Conservation (phyloP, 2,888 invertebrate genomes). For the Apamea anceps region DNA sequence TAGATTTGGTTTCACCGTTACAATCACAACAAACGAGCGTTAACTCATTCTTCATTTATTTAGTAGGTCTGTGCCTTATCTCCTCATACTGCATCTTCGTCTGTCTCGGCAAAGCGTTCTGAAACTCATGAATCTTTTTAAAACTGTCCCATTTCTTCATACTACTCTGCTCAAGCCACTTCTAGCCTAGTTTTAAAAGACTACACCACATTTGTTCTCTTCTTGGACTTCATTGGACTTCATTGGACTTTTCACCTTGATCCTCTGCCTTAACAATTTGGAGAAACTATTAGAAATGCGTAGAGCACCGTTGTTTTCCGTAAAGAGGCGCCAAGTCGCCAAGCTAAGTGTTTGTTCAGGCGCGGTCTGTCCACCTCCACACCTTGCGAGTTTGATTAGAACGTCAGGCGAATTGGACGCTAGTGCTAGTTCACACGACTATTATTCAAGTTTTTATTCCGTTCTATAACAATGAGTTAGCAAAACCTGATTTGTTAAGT, state of each 20-base stretch:
- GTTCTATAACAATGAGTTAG: conserved; percentile 38
- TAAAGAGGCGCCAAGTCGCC: conserved; percentile 17
- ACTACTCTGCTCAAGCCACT: not conserved
- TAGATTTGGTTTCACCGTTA: conserved; percentile 32
- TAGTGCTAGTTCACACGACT: conserved; percentile 53
- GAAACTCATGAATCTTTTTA: not conserved
- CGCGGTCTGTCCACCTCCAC: conserved; percentile 31
- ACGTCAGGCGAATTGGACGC: conserved; percentile 29
- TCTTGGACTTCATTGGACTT: not conserved
- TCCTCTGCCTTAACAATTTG: conserved; percentile 2
- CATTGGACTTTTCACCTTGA: not conserved
- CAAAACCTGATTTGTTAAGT: conserved; percentile 34
- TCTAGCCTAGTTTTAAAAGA: not conserved
- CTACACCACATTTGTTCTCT: not conserved
- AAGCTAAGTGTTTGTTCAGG: conserved; percentile 40
- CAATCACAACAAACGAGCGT: conserved; percentile 5
- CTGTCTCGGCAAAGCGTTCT: not conserved
- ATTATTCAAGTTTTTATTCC: conserved; percentile 37
- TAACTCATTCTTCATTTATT: not conserved
- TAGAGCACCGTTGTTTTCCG: conserved; percentile 41
- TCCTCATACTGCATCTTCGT: not conserved
- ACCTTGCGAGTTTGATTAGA: conserved; percentile 24
- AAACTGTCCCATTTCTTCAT: not conserved
- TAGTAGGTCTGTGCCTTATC: not conserved
- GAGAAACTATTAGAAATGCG: conserved; percentile 24